phyloP scores from a whole-genome alignment of 2,113 vertebrate species.

The Dipodomys ordii region DNA sequence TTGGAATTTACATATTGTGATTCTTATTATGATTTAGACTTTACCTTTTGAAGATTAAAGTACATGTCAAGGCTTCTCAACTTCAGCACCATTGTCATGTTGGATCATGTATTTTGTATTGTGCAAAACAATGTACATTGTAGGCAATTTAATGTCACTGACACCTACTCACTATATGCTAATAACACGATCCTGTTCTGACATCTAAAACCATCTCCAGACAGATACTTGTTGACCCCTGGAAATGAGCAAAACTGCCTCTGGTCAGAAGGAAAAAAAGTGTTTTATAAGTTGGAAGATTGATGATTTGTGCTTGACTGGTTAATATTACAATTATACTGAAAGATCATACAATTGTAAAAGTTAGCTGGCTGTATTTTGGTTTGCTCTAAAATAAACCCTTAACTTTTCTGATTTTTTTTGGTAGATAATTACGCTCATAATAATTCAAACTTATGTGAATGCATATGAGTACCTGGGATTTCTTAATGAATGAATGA shows the following conservation, averaged over 20 bases:
- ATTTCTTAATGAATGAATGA: constrained; percentile 44
- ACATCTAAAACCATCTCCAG: constrained; percentile 11
- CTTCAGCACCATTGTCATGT: neutral
- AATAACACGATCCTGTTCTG: neutral
- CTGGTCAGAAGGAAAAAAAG: neutral
- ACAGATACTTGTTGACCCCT: neutral
- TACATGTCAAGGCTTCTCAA: neutral
- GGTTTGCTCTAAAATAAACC: constrained; percentile 20
- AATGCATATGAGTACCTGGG: neutral
- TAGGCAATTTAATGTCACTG: neutral
- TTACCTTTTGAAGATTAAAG: constrained; percentile 33
- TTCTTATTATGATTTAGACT: neutral
- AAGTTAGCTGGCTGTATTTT: constrained; percentile 42
- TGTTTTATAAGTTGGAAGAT: neutral
- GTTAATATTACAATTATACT: neutral
- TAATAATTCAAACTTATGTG: neutral
- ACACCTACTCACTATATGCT: neutral
- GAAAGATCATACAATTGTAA: neutral
- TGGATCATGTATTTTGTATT: neutral
- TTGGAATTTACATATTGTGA: neutral
- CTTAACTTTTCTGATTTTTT: neutral
- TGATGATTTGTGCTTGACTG: neutral
- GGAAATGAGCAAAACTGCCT: neutral
- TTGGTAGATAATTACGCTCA: neutral
- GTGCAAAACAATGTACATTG: neutral